Base-by-base conservation (phyloP, 2,797 vertebrate genomes). In the Alosa sapidissima region DNA sequence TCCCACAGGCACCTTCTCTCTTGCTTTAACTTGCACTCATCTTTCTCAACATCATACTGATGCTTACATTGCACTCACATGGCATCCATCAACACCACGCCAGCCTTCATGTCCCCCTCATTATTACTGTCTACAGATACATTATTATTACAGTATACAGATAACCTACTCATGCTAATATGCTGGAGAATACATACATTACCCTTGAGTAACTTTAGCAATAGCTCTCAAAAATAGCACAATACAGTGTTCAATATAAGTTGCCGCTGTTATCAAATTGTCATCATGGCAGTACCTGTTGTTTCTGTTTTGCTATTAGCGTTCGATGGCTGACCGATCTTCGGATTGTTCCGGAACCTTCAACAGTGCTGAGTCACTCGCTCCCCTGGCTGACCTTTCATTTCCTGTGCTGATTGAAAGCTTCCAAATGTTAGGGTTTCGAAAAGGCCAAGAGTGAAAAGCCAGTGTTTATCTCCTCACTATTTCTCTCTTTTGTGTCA, bases 351-450 rank as follows among this genome's bases (percentile, higher is more conserved):
- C 85, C 90, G 89, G 90, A 91, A 92, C 93, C 90, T 91, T 75
- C 55, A 58, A 75, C 87, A 90, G 92, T 92, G 93, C 89, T 95
- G 93, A 95, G 86, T 96, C 94, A 93, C 91, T 93, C 92, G 89
- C 87, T 91, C 88, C 92, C 92, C 90, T 93, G 94, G 88, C 89
- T 91, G 89, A 85, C 93, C 91, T 93, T 94, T 95, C 94, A 92
- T 95, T 94, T 93, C 91, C 91, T 91, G 85, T 91, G 87, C 89
- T 94, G 95, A 96, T 94, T 95, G 95, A 96, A 94, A 93, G 91
- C 91, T 95, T 96, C 92, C 93, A 94, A 96, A 95, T 93, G 92
- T 92, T 92, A 89, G 88, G 91, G 91, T 94, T 75, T 90, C 88
- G 93, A 94, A 96, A 91, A 93, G 91, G 90, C 92, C 81, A 92